Percentiles rank a stretch among this genome's conserved stretches.
Evolutionary conservation across 2,797 vertebrate species (phyloP).

Genomic region (Galaxias olidus): DNA sequence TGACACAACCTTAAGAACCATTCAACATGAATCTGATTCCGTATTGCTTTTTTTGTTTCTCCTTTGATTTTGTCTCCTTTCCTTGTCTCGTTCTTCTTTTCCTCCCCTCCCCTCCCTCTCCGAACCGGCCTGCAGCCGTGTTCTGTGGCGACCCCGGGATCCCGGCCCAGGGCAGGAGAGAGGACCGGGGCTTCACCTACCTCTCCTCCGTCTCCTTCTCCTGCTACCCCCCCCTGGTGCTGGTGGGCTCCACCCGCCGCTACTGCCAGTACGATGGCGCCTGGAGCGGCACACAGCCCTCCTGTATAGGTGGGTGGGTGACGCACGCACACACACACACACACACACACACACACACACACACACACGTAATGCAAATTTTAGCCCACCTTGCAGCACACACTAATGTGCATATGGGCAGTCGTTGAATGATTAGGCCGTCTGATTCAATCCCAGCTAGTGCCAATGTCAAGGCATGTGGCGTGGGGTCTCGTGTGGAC

Average conservation of each 20-base stretch:
- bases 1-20: too few species aligned
- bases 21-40: not conserved
- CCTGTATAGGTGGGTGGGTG: slow-evolving; percentile 94
- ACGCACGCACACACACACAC: not conserved
- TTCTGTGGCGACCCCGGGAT: slow-evolving; percentile 96
- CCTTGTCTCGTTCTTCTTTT: not conserved
- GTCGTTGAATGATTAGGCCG: too few species aligned
- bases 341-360: not conserved
- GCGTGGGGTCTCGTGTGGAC: too few species aligned
- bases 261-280: slow-evolving; percentile 95
- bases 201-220: slow-evolving; percentile 93
- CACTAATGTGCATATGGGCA: too few species aligned
- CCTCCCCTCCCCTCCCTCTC: slow-evolving; percentile 3
- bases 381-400: too few species aligned
- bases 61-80: not conserved
- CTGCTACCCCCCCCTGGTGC: slow-evolving; percentile 84
- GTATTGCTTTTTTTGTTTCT: not conserved
- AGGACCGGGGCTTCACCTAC: slow-evolving; percentile 95
- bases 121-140: slow-evolving; percentile 77
- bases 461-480: too few species aligned
- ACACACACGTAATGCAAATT: too few species aligned
- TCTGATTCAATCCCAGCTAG: too few species aligned
- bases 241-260: slow-evolving; percentile 89
- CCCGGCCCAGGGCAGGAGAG: slow-evolving; percentile 86
- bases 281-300: slow-evolving; percentile 96